Percentiles rank a stretch among this genome's conserved stretches.
These are phyloP conservation scores for Microhierax caerulescens DNA, from an alignment of 2,797 vertebrate genomes.

Conservation along the genomic window DNA sequence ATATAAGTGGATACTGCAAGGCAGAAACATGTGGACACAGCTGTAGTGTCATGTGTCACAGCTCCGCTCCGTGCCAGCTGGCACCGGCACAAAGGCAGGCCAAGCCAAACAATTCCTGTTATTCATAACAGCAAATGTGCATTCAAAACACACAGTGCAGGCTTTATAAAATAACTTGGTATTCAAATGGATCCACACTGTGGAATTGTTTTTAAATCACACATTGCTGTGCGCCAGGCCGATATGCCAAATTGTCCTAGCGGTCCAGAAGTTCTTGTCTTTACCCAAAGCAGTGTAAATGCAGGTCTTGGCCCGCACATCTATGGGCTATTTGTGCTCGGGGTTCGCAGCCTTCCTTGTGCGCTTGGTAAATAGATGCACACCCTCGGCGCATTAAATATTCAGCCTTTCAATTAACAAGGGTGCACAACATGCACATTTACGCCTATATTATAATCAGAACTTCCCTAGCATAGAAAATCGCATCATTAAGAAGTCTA, in stretches of 20 bases:
- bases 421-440: background rate
- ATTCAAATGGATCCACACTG: slow-evolving; percentile 78
- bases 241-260: slow-evolving; percentile 54
- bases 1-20: slow-evolving; percentile 81
- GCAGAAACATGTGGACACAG: slow-evolving; percentile 91
- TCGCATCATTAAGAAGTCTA: slow-evolving; percentile 5
- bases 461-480: slow-evolving; percentile 12
- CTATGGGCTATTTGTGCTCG: background rate
- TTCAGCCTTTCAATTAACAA: slow-evolving; percentile 39
- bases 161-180: slow-evolving; percentile 79
- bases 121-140: slow-evolving; percentile 91
- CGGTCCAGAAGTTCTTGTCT: slow-evolving; percentile 69
- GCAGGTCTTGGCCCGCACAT: background rate
- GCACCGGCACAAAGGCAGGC: slow-evolving; percentile 85
- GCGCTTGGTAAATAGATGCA: slow-evolving; percentile 10
- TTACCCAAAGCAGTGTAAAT: slow-evolving; percentile 57
- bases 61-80: slow-evolving; percentile 86
- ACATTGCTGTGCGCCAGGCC: slow-evolving; percentile 60
- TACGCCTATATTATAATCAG: slow-evolving; percentile 8
- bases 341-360: slow-evolving; percentile 45
- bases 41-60: slow-evolving; percentile 91
- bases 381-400: background rate
- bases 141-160: slow-evolving; percentile 81
- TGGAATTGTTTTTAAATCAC: slow-evolving; percentile 76
- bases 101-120: slow-evolving; percentile 93